A percentile compares a stretch with the other conserved stretches of the same genome.
These are phyloP conservation scores for Tetramorium parvispinum DNA, from an alignment of 1,140 invertebrate species.

Conservation along the genomic window DNA sequence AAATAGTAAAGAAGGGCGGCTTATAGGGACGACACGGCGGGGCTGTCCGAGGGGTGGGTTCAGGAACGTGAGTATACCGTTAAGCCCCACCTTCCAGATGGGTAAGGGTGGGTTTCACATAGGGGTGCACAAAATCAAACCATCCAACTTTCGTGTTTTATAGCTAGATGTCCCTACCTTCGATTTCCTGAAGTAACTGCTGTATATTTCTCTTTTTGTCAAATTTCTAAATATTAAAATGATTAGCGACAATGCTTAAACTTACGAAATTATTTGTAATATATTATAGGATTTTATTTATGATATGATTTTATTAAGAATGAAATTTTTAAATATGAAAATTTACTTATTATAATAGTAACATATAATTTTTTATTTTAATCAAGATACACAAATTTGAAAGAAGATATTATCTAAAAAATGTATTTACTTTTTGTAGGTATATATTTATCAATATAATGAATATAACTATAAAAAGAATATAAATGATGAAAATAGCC, in stretches of 20 bases:
- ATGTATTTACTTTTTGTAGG: not conserved
- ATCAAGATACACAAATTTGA: not conserved
- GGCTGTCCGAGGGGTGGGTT: slow-evolving; percentile 77
- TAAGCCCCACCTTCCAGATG: slow-evolving; percentile 80
- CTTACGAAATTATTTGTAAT: not conserved
- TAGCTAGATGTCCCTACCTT: slow-evolving; percentile 78
- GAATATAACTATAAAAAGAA: not conserved
- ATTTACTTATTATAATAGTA: not conserved
- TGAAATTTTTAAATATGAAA: not conserved
- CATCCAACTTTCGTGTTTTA: slow-evolving; percentile 71
- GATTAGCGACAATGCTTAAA: not conserved
- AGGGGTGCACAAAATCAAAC: slow-evolving; percentile 80
- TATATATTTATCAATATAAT: not conserved
- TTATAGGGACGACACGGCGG: slow-evolving; percentile 69
- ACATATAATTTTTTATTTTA: not conserved
- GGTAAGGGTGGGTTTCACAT: slow-evolving; percentile 68
- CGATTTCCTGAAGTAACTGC: slow-evolving; percentile 62
- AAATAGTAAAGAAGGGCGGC: slow-evolving; percentile 75
- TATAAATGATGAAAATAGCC: not conserved
- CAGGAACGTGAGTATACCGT: slow-evolving; percentile 72
- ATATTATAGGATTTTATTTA: too few species aligned
- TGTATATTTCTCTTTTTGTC: slow-evolving; percentile 52
- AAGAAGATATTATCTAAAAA: not conserved
- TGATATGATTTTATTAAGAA: too few species aligned
- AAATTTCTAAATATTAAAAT: not conserved